phyloP scores from a whole-genome alignment of 2,797 vertebrate species.

The Sebastes cheni region DNA sequence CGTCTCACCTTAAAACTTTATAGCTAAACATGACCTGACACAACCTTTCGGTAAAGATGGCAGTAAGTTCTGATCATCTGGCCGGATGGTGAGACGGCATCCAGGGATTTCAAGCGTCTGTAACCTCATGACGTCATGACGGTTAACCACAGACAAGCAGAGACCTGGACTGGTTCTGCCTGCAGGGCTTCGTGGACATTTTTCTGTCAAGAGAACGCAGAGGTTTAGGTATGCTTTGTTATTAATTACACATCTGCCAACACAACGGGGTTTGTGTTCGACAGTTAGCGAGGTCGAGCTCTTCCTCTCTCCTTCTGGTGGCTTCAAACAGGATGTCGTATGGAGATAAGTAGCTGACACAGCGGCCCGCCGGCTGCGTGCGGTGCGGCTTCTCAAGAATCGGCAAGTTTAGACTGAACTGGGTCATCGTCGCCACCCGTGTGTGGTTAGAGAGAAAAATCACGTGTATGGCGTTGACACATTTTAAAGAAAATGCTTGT shows the following conservation, averaged over 20 bases:
- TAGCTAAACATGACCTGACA: too few species aligned
- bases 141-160: slow-evolving; percentile 41
- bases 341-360: slow-evolving; percentile 55
- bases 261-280: too few species aligned
- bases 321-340: slow-evolving; percentile 58
- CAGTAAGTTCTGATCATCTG: too few species aligned
- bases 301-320: too few species aligned
- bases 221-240: background rate
- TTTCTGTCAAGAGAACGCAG: background rate
- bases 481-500: slow-evolving; percentile 3
- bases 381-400: slow-evolving; percentile 46
- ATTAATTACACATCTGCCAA: too few species aligned
- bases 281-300: too few species aligned
- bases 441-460: slow-evolving; percentile 40
- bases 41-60: too few species aligned
- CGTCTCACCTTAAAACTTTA: too few species aligned
- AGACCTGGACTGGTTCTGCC: slow-evolving; percentile 6
- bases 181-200: background rate
- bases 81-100: too few species aligned
- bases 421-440: slow-evolving; percentile 45
- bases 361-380: slow-evolving; percentile 20
- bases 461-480: slow-evolving; percentile 24
- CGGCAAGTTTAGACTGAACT: slow-evolving; percentile 35
- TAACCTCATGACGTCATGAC: background rate
- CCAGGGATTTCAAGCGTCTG: too few species aligned